Evolutionary conservation across 2,797 vertebrate genomes (phyloP).

Genomic region (Tokudaia muenninki): DNA sequence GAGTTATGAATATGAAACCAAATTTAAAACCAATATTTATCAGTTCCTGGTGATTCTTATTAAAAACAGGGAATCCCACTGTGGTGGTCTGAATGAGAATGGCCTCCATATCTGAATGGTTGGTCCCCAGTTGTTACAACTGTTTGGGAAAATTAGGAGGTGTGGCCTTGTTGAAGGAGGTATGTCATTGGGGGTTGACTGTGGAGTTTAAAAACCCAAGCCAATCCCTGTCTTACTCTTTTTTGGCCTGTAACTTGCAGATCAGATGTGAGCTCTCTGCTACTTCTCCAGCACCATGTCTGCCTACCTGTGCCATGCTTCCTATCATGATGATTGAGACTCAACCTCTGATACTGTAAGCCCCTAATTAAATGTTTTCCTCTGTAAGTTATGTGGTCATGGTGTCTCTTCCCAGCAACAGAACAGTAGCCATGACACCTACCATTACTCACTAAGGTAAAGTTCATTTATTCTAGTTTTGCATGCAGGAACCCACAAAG

Average conservation of each 20-base stretch:
- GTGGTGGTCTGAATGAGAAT: not conserved
- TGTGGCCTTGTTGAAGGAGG: not conserved
- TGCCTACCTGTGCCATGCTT: not conserved
- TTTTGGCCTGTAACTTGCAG: not conserved
- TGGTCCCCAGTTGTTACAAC: not conserved
- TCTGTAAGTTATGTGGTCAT: not conserved
- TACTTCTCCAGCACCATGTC: not conserved
- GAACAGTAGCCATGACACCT: not conserved
- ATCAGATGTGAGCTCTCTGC: not conserved
- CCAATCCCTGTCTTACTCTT: not conserved
- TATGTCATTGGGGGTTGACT: not conserved
- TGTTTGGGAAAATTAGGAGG: not conserved
- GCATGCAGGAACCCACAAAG: not conserved
- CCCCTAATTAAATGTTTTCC: not conserved
- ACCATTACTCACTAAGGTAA: not conserved
- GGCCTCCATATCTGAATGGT: not conserved
- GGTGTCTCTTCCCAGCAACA: not conserved
- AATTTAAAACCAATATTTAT: conserved; percentile 54
- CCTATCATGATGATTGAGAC: too few species aligned
- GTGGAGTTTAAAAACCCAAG: not conserved
- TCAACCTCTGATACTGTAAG: not conserved
- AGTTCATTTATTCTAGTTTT: not conserved
- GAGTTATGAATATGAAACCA: conserved; percentile 46
- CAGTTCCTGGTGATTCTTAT: conserved; percentile 34
- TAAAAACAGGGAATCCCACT: not conserved